Evolutionary conservation across 2,888 invertebrate species (phyloP).

Genomic region (Drosophila atroscutellata): DNA sequence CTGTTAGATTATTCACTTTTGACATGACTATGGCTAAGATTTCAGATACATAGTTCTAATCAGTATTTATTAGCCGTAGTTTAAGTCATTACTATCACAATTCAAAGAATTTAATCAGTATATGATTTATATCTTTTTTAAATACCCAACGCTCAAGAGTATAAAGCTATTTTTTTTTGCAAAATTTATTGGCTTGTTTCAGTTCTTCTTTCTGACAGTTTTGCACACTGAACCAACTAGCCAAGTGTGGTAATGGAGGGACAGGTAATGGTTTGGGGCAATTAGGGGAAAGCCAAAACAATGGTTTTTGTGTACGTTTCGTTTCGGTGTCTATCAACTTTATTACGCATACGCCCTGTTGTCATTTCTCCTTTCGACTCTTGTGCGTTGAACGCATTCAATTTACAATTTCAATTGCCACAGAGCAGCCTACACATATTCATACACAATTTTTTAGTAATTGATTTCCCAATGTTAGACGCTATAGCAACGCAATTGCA

Average conservation of each 20-base stretch:
- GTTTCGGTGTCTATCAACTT: slow-evolving; percentile 36
- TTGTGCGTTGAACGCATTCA: slow-evolving; percentile 19
- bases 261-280: neutral
- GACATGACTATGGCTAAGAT: neutral
- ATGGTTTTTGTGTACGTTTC: neutral
- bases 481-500: slow-evolving; percentile 11
- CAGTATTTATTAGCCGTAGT: neutral
- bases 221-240: neutral
- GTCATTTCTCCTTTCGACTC: slow-evolving; percentile 20
- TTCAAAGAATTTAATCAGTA: neutral
- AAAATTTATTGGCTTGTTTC: neutral
- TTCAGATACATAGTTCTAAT: neutral
- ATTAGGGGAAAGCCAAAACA: slow-evolving; percentile 19
- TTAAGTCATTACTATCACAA: neutral
- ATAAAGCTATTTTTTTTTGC: neutral
- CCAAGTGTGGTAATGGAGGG: neutral
- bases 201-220: neutral
- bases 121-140: neutral
- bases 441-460: neutral
- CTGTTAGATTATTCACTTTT: neutral
- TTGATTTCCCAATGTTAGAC: slow-evolving; percentile 10
- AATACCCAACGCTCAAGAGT: no score
- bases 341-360: slow-evolving; percentile 61
- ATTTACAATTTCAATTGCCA: slow-evolving; percentile 63
- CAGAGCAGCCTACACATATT: slow-evolving; percentile 10